Conservation (phyloP, 2,888 invertebrate species). For the Gonocerus acuteangulatus region DNA sequence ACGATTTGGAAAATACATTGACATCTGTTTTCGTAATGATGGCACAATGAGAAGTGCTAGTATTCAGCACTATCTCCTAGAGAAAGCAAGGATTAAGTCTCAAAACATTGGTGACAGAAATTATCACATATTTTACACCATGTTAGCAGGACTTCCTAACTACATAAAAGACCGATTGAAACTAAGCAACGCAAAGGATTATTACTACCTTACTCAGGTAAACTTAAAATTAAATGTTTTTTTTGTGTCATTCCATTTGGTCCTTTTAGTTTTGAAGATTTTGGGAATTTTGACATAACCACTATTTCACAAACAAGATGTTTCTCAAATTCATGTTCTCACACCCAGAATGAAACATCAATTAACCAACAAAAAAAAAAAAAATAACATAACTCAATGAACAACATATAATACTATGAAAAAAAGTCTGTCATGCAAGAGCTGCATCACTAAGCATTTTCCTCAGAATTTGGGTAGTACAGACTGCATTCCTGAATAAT, state of each 20-base stretch:
- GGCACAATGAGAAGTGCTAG: constrained; percentile 87
- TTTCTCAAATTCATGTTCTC: too few relatives aligned
- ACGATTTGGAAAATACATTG: constrained; percentile 90
- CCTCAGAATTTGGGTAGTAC: too few relatives aligned
- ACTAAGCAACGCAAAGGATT: constrained; percentile 63
- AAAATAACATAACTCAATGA: too few relatives aligned
- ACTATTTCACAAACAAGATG: too few relatives aligned
- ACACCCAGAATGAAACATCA: too few relatives aligned
- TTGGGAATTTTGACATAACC: background rate
- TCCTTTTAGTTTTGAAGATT: background rate
- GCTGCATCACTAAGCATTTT: too few relatives aligned
- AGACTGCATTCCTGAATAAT: too few relatives aligned
- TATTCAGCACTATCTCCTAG: constrained; percentile 90
- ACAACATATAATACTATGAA: too few relatives aligned
- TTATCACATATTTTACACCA: constrained; percentile 91
- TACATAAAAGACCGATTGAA: constrained; percentile 75
- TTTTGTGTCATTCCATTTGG: background rate
- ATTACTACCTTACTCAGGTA: constrained; percentile 60
- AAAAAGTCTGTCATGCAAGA: too few relatives aligned
- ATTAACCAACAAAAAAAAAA: too few relatives aligned
- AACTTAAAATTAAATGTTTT: background rate
- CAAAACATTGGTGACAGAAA: constrained; percentile 85
- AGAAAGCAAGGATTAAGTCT: constrained; percentile 87
- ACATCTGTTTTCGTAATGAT: constrained; percentile 74
- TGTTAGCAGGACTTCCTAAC: constrained; percentile 70